A percentile compares a stretch with the other conserved stretches of the same genome.
Conservation (phyloP, 2,888 invertebrate species). For the Cephus sareptanus region DNA sequence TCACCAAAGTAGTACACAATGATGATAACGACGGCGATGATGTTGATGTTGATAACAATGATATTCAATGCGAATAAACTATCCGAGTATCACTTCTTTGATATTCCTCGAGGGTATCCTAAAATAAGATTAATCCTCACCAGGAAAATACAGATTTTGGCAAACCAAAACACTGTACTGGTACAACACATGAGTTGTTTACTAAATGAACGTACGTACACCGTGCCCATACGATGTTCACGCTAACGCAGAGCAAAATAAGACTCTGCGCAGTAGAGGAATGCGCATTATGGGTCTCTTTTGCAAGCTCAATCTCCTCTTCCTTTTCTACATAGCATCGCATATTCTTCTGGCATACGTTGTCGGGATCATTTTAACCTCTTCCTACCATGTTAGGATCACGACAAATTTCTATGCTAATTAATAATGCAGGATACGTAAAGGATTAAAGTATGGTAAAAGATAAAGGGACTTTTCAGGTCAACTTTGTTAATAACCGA, state of each 20-base stretch:
- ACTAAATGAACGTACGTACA: slow-evolving; percentile 56
- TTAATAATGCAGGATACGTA: neutral
- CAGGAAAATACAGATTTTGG: slow-evolving; percentile 41
- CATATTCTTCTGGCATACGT: neutral
- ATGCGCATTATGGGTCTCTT: slow-evolving; percentile 59
- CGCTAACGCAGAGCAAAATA: slow-evolving; percentile 54
- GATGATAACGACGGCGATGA: neutral
- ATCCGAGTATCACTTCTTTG: neutral
- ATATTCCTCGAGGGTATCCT: neutral
- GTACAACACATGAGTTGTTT: slow-evolving; percentile 63
- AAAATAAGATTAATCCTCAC: neutral
- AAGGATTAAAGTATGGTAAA: neutral
- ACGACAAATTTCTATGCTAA: neutral
- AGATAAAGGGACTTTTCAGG: neutral
- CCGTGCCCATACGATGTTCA: slow-evolving; percentile 56
- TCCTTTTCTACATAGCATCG: neutral
- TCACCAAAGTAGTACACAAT: neutral
- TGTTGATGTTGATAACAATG: neutral
- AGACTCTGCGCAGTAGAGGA: slow-evolving; percentile 55
- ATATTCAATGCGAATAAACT: neutral
- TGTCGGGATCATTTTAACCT: neutral
- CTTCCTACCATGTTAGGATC: neutral
- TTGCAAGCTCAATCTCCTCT: slow-evolving; percentile 17
- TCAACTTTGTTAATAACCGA: neutral
- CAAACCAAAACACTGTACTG: slow-evolving; percentile 50